Evolutionary conservation across 1,140 invertebrate genomes (phyloP).

Genomic region (Carcinoscorpius rotundicauda): DNA sequence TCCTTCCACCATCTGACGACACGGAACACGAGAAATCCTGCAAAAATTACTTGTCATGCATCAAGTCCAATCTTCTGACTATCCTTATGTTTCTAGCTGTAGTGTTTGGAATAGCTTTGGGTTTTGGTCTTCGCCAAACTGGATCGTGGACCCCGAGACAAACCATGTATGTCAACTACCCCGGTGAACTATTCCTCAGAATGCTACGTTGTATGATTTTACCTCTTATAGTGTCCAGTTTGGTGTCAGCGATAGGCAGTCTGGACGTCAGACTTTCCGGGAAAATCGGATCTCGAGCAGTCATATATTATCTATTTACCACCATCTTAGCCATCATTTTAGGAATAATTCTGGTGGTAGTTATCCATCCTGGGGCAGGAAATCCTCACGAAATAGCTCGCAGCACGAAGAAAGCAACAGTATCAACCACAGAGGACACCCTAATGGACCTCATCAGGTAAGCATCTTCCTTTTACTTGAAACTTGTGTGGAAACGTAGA

Average conservation of each 20-base stretch:
- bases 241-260: constrained; percentile 29
- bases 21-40: neutral
- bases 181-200: constrained; percentile 40
- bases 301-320: constrained; percentile 39
- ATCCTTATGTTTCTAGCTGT: too few species aligned
- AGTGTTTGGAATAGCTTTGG: too few species aligned
- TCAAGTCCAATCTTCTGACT: too few species aligned
- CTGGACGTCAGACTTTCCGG: constrained; percentile 18
- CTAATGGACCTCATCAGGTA: neutral
- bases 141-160: neutral
- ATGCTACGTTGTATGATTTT: constrained; percentile 41
- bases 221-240: constrained; percentile 38
- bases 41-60: neutral
- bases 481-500: too few species aligned
- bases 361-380: constrained; percentile 37
- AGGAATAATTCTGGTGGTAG: constrained; percentile 37
- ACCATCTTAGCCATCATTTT: constrained; percentile 38
- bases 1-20: neutral
- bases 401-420: neutral
- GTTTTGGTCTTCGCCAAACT: too few species aligned
- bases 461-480: neutral
- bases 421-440: neutral
- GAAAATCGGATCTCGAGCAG: constrained; percentile 35
- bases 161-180: constrained; percentile 29
- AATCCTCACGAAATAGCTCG: neutral